These are phyloP conservation scores for Barbus barbus DNA, from an alignment of 2,113 vertebrate species.

Conservation along the genomic window DNA sequence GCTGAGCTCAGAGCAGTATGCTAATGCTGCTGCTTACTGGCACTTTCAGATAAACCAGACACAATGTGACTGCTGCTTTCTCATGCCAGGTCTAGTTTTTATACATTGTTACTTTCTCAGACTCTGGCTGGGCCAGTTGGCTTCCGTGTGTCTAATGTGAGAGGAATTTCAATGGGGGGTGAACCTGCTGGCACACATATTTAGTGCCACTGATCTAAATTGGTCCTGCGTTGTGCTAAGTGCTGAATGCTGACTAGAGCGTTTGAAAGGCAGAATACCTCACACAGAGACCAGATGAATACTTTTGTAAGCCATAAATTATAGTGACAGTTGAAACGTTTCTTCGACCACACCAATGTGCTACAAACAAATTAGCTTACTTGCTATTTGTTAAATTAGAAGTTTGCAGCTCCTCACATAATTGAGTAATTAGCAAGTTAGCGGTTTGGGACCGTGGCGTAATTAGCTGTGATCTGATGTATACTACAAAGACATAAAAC, in stretches of 20 bases:
- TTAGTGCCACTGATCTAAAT: conserved; percentile 63
- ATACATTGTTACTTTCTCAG: conserved; percentile 65
- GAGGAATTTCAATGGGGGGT: conserved; percentile 49
- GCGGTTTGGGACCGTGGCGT: not conserved
- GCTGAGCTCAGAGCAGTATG: conserved; percentile 63
- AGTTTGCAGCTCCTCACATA: conserved; percentile 22
- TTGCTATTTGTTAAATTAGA: conserved; percentile 32
- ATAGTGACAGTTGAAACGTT: conserved; percentile 42
- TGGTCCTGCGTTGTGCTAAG: conserved; percentile 48
- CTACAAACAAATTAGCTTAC: conserved; percentile 37
- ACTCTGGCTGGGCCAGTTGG: conserved; percentile 63
- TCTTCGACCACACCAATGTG: not conserved
- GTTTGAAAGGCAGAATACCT: conserved; percentile 53
- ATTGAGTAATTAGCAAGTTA: conserved; percentile 38
- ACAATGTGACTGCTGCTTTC: conserved; percentile 69
- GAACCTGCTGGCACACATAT: conserved; percentile 62
- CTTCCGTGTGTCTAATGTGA: conserved; percentile 59
- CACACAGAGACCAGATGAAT: conserved; percentile 55
- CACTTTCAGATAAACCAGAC: conserved; percentile 62
- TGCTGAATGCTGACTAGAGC: conserved; percentile 45
- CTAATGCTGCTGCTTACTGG: conserved; percentile 69
- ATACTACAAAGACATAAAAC: conserved; percentile 14
- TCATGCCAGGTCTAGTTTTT: conserved; percentile 60
- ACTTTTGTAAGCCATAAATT: conserved; percentile 45
- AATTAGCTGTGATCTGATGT: not conserved